These are phyloP conservation scores for Drosophila lutescens DNA, from an alignment of 2,888 invertebrate species.

Conservation along the genomic window DNA sequence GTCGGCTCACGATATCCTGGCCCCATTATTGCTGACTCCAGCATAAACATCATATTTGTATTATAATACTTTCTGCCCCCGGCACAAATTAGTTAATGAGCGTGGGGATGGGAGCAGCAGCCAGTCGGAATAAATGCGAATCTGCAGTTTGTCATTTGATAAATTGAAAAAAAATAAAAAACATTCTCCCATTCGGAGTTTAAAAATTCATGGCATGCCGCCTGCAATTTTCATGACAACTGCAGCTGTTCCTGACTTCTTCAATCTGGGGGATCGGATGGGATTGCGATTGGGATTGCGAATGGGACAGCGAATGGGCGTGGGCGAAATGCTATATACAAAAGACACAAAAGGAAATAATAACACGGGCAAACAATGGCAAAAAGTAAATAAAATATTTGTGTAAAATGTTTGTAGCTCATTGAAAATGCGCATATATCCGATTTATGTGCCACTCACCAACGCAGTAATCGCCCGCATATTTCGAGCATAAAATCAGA, in stretches of 20 bases:
- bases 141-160: slow-evolving; percentile 42
- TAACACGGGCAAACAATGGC: slow-evolving; percentile 21
- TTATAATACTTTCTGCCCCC: slow-evolving; percentile 65
- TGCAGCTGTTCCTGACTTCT: slow-evolving; percentile 55
- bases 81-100: slow-evolving; percentile 73
- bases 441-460: slow-evolving; percentile 59
- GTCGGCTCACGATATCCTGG: slow-evolving; percentile 26
- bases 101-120: neutral
- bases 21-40: slow-evolving; percentile 47
- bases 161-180: slow-evolving; percentile 58
- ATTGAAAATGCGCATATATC: slow-evolving; percentile 57
- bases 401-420: slow-evolving; percentile 40
- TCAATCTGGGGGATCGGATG: slow-evolving; percentile 10
- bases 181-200: slow-evolving; percentile 51
- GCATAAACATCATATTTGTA: slow-evolving; percentile 79
- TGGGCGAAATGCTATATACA: slow-evolving; percentile 1
- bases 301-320: slow-evolving; percentile 10
- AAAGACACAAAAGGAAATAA: slow-evolving; percentile 11
- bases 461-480: slow-evolving; percentile 50
- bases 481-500: slow-evolving; percentile 37
- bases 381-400: slow-evolving; percentile 44
- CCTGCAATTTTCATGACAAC: slow-evolving; percentile 51
- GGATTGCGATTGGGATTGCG: slow-evolving; percentile 10
- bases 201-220: slow-evolving; percentile 57
- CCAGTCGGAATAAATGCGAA: slow-evolving; percentile 28